phyloP scores from a whole-genome alignment of 2,797 vertebrate species.

The Tamandua tetradactyla region DNA sequence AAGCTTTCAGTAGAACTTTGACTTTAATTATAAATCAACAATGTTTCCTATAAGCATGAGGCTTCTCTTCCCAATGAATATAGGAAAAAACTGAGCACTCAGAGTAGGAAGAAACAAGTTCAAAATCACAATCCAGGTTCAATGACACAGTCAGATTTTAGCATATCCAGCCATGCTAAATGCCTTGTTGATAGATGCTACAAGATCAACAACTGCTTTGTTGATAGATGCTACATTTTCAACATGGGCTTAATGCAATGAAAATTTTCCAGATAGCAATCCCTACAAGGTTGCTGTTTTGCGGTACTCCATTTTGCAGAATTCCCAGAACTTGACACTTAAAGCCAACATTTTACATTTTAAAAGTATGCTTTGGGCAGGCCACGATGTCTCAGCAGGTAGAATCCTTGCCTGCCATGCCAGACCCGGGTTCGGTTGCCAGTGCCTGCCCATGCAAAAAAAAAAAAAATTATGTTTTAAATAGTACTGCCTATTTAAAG shows the following conservation, averaged over 20 bases:
- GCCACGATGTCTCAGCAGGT: too few species aligned
- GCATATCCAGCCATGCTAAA: not conserved
- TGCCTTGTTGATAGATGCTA: too few species aligned
- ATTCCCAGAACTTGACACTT: not conserved
- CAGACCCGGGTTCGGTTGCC: too few species aligned
- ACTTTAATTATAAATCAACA: not conserved
- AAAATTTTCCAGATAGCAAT: not conserved
- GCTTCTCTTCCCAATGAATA: not conserved
- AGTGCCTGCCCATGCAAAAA: too few species aligned
- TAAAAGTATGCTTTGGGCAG: too few species aligned
- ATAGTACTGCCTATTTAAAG: not conserved
- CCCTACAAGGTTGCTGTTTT: not conserved
- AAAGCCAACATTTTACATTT: conserved; percentile 17
- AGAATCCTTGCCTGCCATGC: too few species aligned
- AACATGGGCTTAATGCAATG: not conserved
- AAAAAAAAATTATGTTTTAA: too few species aligned
- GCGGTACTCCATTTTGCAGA: not conserved
- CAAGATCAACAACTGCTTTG: not conserved
- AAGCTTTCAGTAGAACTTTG: too few species aligned
- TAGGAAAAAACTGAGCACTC: not conserved
- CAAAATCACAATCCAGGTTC: not conserved
- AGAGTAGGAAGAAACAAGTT: not conserved
- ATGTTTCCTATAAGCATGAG: not conserved
- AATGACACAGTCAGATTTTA: not conserved
- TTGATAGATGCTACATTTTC: not conserved